Evolutionary conservation across 2,888 invertebrate genomes (phyloP).

Genomic region (Mechanitis mazaeus): DNA sequence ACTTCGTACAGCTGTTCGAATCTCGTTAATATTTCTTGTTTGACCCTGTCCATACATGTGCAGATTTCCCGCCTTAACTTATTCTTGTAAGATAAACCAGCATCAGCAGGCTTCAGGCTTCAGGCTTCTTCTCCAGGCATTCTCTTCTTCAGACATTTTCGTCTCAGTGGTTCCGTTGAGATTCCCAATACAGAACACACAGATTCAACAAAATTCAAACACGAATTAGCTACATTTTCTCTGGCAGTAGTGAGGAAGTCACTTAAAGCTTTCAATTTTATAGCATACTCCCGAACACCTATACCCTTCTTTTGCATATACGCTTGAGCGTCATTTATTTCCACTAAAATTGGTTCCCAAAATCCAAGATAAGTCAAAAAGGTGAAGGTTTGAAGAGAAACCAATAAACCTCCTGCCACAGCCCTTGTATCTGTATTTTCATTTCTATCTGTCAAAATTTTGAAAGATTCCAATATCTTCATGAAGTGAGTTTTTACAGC

Average conservation of each 20-base stretch:
- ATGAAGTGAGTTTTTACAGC: slow-evolving; percentile 8
- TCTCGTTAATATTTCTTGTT: slow-evolving; percentile 5
- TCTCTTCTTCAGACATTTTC: slow-evolving; percentile 2
- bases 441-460: slow-evolving; percentile 3
- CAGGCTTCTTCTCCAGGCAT: slow-evolving; percentile 4
- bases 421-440: slow-evolving; percentile 8
- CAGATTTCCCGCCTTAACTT: slow-evolving; percentile 5
- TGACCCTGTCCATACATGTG: slow-evolving; percentile 4
- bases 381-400: slow-evolving; percentile 5
- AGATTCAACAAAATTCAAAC: slow-evolving; percentile 5
- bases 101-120: too few relatives aligned
- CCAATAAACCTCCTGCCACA: slow-evolving; percentile 4
- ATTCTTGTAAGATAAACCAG: slow-evolving; percentile 2
- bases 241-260: background rate
- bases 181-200: slow-evolving; percentile 4
- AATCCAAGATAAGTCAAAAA: slow-evolving; percentile 8
- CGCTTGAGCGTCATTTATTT: slow-evolving; percentile 9
- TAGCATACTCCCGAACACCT: background rate
- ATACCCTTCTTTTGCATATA: slow-evolving; percentile 6
- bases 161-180: slow-evolving; percentile 2
- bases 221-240: slow-evolving; percentile 5
- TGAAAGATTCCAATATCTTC: slow-evolving; percentile 4
- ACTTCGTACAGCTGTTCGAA: slow-evolving; percentile 8
- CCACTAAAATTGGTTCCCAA: slow-evolving; percentile 7
- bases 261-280: slow-evolving; percentile 8